phyloP scores from a whole-genome alignment of 1,140 invertebrate genomes.

The Teleogryllus occipitalis region DNA sequence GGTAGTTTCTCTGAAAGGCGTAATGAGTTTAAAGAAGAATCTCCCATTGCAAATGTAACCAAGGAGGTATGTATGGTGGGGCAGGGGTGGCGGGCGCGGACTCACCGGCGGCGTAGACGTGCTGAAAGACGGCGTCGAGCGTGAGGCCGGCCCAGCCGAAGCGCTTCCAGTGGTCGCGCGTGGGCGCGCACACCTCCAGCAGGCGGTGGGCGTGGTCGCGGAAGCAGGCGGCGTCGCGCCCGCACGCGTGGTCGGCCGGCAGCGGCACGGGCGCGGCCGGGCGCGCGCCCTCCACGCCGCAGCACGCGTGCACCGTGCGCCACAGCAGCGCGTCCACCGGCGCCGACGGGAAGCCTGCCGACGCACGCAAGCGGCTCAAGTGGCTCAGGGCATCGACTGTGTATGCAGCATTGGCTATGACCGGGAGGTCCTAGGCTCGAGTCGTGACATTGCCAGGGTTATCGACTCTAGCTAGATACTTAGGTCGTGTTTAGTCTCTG shows the following conservation, averaged over 20 bases:
- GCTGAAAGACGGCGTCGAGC: conserved; percentile 20
- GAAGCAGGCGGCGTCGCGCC: conserved; percentile 13
- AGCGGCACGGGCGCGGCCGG: conserved; percentile 11
- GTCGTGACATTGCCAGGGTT: too few relatives aligned
- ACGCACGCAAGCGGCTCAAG: too few relatives aligned
- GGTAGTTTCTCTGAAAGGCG: too few relatives aligned
- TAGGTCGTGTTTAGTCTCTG: too few relatives aligned
- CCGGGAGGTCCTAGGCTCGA: too few relatives aligned
- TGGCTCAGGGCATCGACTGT: too few relatives aligned
- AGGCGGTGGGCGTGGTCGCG: conserved; percentile 21
- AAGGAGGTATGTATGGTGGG: too few relatives aligned
- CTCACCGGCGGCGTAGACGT: conserved; percentile 21
- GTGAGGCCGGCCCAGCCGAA: conserved; percentile 23
- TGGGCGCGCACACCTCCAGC: conserved; percentile 23
- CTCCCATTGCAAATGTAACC: too few relatives aligned
- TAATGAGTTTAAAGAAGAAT: too few relatives aligned
- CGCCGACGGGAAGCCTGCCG: neutral
- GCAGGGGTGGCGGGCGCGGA: too few relatives aligned
- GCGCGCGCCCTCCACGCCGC: conserved; percentile 15
- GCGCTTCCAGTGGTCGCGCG: conserved; percentile 21
- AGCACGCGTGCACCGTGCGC: neutral
- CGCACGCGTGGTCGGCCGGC: conserved; percentile 12
- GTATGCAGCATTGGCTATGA: too few relatives aligned
- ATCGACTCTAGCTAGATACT: too few relatives aligned
- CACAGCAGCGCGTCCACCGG: conserved; percentile 14